Evolutionary conservation across 1,140 invertebrate genomes (phyloP).

Genomic region (Chironomus striatipennis): DNA sequence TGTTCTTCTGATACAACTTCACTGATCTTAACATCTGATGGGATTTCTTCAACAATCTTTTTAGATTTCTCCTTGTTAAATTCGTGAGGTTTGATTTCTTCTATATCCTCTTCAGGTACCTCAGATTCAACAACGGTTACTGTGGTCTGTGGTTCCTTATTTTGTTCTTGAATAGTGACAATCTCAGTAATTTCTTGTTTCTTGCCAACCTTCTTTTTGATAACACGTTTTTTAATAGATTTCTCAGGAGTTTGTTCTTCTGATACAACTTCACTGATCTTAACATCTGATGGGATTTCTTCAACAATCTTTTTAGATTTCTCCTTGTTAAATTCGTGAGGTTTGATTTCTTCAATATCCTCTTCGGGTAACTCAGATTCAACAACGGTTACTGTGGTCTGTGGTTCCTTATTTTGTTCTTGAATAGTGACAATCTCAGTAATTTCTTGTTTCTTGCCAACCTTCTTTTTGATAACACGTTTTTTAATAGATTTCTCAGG

Average conservation of each 20-base stretch:
- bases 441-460: conserved; percentile 32
- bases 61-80: not conserved
- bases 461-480: conserved; percentile 35
- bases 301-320: conserved; percentile 29
- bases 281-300: conserved; percentile 32
- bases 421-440: conserved; percentile 35
- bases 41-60: conserved; percentile 34
- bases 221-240: conserved; percentile 34
- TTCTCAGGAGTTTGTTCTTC: conserved; percentile 34
- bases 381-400: conserved; percentile 31
- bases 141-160: conserved; percentile 32
- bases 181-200: conserved; percentile 34
- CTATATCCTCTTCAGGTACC: conserved; percentile 28
- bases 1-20: conserved; percentile 30
- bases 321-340: conserved; percentile 34
- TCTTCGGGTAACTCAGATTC: conserved; percentile 28
- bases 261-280: conserved; percentile 32
- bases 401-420: conserved; percentile 34
- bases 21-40: conserved; percentile 30
- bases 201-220: conserved; percentile 32
- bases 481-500: conserved; percentile 34
- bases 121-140: conserved; percentile 31
- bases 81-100: conserved; percentile 28
- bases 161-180: conserved; percentile 32
- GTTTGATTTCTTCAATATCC: conserved; percentile 31